Conservation (phyloP, 2,113 vertebrate species). For the Pteropus alecto region DNA sequence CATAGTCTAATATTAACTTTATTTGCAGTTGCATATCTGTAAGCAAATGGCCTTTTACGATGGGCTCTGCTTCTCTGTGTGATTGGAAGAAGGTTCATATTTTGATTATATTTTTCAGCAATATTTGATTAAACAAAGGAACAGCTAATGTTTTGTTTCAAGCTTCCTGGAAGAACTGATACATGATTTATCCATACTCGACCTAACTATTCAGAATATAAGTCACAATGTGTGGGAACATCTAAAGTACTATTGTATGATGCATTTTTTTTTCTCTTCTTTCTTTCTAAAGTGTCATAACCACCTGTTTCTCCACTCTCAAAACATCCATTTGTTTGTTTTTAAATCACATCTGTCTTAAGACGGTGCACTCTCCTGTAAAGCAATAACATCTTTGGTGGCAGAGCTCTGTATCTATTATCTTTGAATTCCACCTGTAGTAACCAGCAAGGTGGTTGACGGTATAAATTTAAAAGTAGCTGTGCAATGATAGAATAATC, state of each 20-base stretch:
- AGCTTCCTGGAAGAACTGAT: background rate
- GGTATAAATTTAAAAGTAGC: background rate
- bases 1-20: background rate
- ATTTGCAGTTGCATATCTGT: background rate
- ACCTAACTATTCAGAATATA: background rate
- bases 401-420: background rate
- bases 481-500: background rate
- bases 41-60: background rate
- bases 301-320: background rate
- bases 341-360: background rate
- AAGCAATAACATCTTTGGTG: background rate
- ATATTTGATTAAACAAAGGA: background rate
- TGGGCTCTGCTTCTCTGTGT: background rate
- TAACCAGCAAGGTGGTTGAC: background rate
- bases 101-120: background rate
- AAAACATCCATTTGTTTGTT: background rate
- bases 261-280: background rate
- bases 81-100: background rate
- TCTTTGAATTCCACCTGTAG: background rate
- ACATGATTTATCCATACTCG: background rate
- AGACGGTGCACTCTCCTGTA: background rate
- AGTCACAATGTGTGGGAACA: background rate
- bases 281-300: background rate
- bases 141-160: background rate
- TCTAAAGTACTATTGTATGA: background rate